phyloP scores from a whole-genome alignment of 2,888 invertebrate genomes.

The Ditula angustiorana region DNA sequence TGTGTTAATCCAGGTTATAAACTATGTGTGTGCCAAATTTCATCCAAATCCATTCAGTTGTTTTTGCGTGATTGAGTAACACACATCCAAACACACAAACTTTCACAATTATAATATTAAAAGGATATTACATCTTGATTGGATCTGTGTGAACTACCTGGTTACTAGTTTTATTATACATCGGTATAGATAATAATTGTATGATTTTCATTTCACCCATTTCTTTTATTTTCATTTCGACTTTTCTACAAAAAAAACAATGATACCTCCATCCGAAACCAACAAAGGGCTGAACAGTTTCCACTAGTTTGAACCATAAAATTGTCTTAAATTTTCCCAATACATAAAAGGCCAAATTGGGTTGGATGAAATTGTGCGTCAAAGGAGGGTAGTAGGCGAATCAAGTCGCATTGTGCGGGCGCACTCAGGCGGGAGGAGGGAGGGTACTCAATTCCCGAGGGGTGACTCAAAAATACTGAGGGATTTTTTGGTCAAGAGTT shows the following conservation, averaged over 20 bases:
- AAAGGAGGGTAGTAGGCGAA: slow-evolving; percentile 77
- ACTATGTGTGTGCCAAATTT: no score
- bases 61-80: no score
- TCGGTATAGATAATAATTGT: no score
- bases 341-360: slow-evolving; percentile 59
- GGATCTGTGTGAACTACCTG: no score
- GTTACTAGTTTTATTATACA: no score
- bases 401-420: slow-evolving; percentile 74
- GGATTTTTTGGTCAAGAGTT: no score
- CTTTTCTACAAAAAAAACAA: slow-evolving; percentile 14
- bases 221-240: not conserved
- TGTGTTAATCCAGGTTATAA: no score
- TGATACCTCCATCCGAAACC: slow-evolving; percentile 11
- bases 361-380: slow-evolving; percentile 68
- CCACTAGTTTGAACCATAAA: slow-evolving; percentile 60
- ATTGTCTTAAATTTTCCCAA: slow-evolving; percentile 54
- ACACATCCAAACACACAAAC: no score
- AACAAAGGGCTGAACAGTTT: slow-evolving; percentile 49
- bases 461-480: slow-evolving; percentile 38
- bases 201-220: no score
- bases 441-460: slow-evolving; percentile 40
- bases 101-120: no score
- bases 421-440: slow-evolving; percentile 65
- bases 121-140: no score
- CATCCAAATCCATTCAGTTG: no score